Conservation (phyloP, 2,888 invertebrate species). For the Megaustenia siamemsis region DNA sequence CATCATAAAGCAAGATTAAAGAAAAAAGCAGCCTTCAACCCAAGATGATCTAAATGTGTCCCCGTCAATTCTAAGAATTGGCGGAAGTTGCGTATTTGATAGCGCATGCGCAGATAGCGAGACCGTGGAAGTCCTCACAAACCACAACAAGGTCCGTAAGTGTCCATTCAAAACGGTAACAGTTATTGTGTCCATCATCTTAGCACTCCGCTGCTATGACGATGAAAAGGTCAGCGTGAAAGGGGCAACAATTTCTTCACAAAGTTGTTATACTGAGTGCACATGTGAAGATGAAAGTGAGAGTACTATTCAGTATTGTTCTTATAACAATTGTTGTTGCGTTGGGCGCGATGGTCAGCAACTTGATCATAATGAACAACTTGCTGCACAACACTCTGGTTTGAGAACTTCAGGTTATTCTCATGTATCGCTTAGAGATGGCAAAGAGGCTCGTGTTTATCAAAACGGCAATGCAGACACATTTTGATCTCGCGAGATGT, state of each 20-base stretch:
- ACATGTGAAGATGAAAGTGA: constrained; percentile 48
- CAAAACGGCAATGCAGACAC: background rate
- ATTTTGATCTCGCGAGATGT: constrained; percentile 26
- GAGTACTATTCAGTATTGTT: background rate
- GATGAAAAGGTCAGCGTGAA: constrained; percentile 70
- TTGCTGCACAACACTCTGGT: background rate
- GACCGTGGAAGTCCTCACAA: background rate
- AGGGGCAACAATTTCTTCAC: constrained; percentile 63
- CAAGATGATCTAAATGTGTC: too few species aligned
- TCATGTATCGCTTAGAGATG: constrained; percentile 17
- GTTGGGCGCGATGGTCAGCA: background rate
- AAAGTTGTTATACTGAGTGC: constrained; percentile 50
- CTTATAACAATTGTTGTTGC: background rate
- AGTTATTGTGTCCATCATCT: constrained; percentile 38
- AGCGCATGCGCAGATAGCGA: constrained; percentile 49
- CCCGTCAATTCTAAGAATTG: background rate
- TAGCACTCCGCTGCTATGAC: constrained; percentile 54
- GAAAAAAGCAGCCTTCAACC: too few species aligned
- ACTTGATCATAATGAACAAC: background rate
- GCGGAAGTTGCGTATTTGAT: constrained; percentile 15
- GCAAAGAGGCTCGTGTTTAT: background rate
- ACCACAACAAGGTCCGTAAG: background rate
- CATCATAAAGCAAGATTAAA: too few species aligned
- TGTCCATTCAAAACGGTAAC: background rate
- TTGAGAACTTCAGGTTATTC: constrained; percentile 12